Evolutionary conservation across 92 coral and sea anemone species (phyloP).

Genomic region (Isaurus tuberculatus): DNA sequence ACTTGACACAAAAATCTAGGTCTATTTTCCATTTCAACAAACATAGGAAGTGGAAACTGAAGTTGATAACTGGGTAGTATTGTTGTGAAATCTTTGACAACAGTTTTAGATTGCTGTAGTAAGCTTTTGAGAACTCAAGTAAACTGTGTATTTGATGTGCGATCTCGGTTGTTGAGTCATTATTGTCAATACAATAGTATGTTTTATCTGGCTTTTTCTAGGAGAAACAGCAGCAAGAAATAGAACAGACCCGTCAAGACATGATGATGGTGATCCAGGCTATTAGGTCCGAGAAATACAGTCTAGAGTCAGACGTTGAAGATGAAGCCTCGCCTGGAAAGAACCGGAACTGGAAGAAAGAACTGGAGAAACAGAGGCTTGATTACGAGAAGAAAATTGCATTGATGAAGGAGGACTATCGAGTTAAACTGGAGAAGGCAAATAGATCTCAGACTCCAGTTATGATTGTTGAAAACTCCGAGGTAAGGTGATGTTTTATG

Average conservation of each 20-base stretch:
- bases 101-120: too few species aligned
- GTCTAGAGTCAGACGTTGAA: conserved; percentile 71
- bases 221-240: conserved; percentile 94
- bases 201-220: conserved; percentile 1
- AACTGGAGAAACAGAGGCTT: conserved; percentile 72
- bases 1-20: too few species aligned
- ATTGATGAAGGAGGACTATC: conserved; percentile 72
- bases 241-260: conserved; percentile 95
- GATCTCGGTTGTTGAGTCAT: too few species aligned
- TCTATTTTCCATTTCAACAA: too few species aligned
- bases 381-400: conserved; percentile 84
- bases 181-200: not conserved
- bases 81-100: too few species aligned
- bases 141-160: too few species aligned
- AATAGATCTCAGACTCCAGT: conserved; percentile 26
- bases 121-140: too few species aligned
- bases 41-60: too few species aligned
- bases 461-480: conserved; percentile 38
- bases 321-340: conserved; percentile 56
- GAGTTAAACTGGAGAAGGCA: conserved; percentile 60
- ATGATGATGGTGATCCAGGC: conserved; percentile 99
- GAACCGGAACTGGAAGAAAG: conserved; percentile 62
- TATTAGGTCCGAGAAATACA: conserved; percentile 89
- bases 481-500: conserved; percentile 35
- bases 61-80: too few species aligned